Evolutionary conservation across 1,140 invertebrate species (phyloP), one percentile per base, ranked within the genome.

Genomic region (Stegodyphus mimosarum): DNA sequence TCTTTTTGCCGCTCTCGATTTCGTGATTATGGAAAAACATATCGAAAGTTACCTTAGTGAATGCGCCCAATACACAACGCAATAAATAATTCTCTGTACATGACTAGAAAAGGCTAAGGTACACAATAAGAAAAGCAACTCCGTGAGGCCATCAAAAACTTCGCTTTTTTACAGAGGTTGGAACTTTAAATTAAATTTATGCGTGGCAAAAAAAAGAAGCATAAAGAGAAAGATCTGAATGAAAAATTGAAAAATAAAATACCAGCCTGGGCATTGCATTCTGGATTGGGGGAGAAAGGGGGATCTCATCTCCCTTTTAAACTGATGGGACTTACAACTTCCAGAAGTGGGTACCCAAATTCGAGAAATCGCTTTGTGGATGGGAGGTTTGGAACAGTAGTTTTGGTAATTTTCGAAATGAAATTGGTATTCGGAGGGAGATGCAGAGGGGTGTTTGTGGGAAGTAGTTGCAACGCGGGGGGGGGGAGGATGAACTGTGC

Each of bases 231-330:
- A 77, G 15, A 17, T 9, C 55, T 17, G 17, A 64, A 33, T 77
- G 75, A 77, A 77, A 77, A 67, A 77, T 77, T 77, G 75, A 67
- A 77, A 77, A 77, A 67, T 67, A 77, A 77, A 77, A 77, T 48
- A 49, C 15, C n/a, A 49, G 6, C 49, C 10, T 3, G 63, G 11
- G 49, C 75, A 33, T 33, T 33, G 33, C 33, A 3, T 33, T 33
- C 33, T 33, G 33, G 33, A 33, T 33, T 33, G 33, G 33, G 33
- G 33, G 3, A 33, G 15, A 66, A 55, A 63, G 66, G 63, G 49
- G 48, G 75, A 50, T 33, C 53, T 10, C 53, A 18, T 74, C 33
- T 33, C 72, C 17, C n/a, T 55, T 74, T 74, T 74, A 53, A 74
- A 74, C 50, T 74, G 72, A 11, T 48, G 52, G 72, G 18, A 50